A percentile compares a stretch with the other conserved stretches of the same genome.
These are phyloP conservation scores for Phrynocephalus guinanensis DNA, from an alignment of 2,797 vertebrate species.

Conservation along the genomic window DNA sequence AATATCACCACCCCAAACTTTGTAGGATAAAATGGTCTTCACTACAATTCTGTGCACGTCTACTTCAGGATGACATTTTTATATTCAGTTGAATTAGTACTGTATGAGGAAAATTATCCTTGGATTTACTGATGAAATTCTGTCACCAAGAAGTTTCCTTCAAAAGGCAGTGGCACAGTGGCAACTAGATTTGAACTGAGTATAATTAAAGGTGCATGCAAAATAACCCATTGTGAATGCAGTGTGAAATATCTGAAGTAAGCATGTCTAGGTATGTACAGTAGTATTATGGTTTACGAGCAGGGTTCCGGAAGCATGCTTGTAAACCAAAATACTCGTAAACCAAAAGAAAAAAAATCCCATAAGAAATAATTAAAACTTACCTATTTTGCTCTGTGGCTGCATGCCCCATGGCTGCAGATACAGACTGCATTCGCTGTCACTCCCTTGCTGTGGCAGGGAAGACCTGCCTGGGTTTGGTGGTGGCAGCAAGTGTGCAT, in stretches of 20 bases:
- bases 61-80: background rate
- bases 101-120: background rate
- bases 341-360: too few relatives aligned
- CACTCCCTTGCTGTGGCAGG: too few relatives aligned
- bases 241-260: background rate
- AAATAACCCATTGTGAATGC: background rate
- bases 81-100: background rate
- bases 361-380: too few relatives aligned
- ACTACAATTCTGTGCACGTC: background rate
- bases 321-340: too few relatives aligned
- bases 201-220: background rate
- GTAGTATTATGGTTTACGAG: too few relatives aligned
- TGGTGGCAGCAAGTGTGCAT: too few relatives aligned
- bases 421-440: too few relatives aligned
- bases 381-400: too few relatives aligned
- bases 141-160: background rate
- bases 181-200: background rate
- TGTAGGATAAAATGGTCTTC: slow-evolving; percentile 1
- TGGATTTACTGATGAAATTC: background rate
- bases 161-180: background rate
- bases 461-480: too few relatives aligned
- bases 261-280: background rate
- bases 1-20: background rate
- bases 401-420: too few relatives aligned
- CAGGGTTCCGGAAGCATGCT: too few relatives aligned